Conservation (phyloP, 1,140 invertebrate genomes). For the Gonatopus flavifemur region DNA sequence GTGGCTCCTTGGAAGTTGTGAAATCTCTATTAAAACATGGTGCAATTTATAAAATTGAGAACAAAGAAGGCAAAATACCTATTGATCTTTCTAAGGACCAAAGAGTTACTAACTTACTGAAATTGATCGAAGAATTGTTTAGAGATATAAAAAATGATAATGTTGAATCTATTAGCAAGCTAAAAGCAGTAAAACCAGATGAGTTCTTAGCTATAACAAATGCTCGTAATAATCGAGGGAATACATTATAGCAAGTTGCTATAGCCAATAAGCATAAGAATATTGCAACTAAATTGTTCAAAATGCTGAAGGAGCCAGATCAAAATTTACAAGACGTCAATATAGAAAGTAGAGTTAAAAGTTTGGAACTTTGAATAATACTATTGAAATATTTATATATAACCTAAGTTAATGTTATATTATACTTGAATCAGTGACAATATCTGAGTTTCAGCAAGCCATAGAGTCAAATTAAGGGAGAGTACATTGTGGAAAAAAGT, state of each 20-base stretch:
- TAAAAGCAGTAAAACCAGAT: background rate
- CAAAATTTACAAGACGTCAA: too few relatives aligned
- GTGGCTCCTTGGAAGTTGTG: conserved; percentile 23
- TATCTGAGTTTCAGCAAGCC: too few relatives aligned
- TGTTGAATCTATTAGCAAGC: background rate
- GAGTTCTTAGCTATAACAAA: background rate
- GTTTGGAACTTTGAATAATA: too few relatives aligned
- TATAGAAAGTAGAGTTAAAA: too few relatives aligned
- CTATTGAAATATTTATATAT: too few relatives aligned
- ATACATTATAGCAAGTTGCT: background rate
- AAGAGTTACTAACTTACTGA: background rate
- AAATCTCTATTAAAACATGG: conserved; percentile 21
- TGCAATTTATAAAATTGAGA: conserved; percentile 18
- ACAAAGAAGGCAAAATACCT: conserved; percentile 14
- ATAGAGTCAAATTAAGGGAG: too few relatives aligned
- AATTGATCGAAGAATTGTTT: background rate
- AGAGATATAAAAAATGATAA: conserved; percentile 1
- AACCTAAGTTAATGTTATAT: too few relatives aligned
- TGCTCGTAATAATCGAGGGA: background rate
- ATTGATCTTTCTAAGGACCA: conserved; percentile 12
- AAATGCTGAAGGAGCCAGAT: too few relatives aligned
- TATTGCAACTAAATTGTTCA: conserved; percentile 1
- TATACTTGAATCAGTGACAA: too few relatives aligned
- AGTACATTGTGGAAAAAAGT: too few relatives aligned
- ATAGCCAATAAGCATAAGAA: background rate